These are phyloP conservation scores for Formica selysi DNA, from an alignment of 1,140 invertebrate genomes.

Conservation along the genomic window DNA sequence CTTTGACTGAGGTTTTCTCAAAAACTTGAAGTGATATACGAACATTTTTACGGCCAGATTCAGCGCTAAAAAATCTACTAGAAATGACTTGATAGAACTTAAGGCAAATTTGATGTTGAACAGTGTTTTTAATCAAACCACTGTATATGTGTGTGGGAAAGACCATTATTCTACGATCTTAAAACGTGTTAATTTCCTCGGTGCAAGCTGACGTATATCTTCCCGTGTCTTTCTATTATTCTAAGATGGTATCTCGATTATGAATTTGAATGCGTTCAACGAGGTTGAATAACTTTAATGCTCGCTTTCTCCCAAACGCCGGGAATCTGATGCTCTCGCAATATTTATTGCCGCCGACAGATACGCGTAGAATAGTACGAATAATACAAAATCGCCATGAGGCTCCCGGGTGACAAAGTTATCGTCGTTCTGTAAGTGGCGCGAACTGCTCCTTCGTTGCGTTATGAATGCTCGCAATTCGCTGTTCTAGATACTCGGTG, in stretches of 20 bases:
- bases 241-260: constrained; percentile 9
- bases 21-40: no score
- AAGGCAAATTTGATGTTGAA: no score
- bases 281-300: constrained; percentile 41
- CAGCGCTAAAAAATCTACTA: no score
- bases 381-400: constrained; percentile 57
- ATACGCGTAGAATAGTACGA: constrained; percentile 53
- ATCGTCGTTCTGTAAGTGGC: constrained; percentile 69
- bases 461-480: constrained; percentile 71
- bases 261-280: constrained; percentile 48
- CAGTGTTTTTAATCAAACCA: no score
- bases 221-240: not conserved
- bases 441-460: constrained; percentile 66
- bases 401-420: constrained; percentile 65
- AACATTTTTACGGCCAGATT: no score
- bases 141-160: no score
- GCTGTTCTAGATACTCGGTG: constrained; percentile 63
- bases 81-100: no score
- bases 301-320: not conserved
- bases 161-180: not conserved
- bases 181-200: not conserved
- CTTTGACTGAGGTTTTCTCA: no score
- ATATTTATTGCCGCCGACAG: constrained; percentile 63
- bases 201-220: not conserved
- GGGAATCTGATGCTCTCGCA: constrained; percentile 49